Evolutionary conservation across 2,113 vertebrate species (phyloP), one percentile per base, ranked within the genome.

Genomic region (Actenoides hombroni): DNA sequence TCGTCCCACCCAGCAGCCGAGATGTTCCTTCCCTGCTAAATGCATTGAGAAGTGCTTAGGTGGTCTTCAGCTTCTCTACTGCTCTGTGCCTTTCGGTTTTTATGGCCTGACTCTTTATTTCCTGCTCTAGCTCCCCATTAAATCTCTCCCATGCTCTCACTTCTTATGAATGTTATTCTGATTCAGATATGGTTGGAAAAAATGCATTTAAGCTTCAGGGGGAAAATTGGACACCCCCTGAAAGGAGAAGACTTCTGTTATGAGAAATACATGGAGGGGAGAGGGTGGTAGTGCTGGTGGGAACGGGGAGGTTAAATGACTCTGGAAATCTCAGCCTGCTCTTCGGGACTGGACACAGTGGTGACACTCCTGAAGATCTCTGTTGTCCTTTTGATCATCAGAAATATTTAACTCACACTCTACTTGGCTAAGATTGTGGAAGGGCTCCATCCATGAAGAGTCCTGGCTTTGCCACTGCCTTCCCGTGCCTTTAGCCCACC

Each of bases 301-400:
- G 37, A 85, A 12, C 0, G 0, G 6, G 0, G 1, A 33, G 6
- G 16, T 80, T 76, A 48, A 57, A 80, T 83, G 8, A 17, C 48
- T 64, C 19, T 35, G 29, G 75, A 80, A 71, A 69, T 86, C 20
- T 63, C 60, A 63, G 4, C 42, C 46, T 28, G 7, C 8, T 68
- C 21, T 80, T 25, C 1, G 2, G 24, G 7, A 59, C 65, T 2
- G 5, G 37, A 28, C 70, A 42, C 26, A 42, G 40, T 56, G 65
- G 40, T 75, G 24, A 29, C 11, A 44, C 44, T 77, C 29, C 54
- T 80, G 68, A 93, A 80, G 53, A n/a, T 53, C n/a, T 56, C 26
- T 21, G 15, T 26, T 88, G 46, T 23, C 59, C 9, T 77, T 88
- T 33, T 24, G 56, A 74, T 80, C 14, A 17, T 39, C 28, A 80